Percentiles rank a stretch among this genome's conserved stretches.
Conservation (phyloP, 35 echinoderm and acorn worm species). For the Patiria miniata region DNA sequence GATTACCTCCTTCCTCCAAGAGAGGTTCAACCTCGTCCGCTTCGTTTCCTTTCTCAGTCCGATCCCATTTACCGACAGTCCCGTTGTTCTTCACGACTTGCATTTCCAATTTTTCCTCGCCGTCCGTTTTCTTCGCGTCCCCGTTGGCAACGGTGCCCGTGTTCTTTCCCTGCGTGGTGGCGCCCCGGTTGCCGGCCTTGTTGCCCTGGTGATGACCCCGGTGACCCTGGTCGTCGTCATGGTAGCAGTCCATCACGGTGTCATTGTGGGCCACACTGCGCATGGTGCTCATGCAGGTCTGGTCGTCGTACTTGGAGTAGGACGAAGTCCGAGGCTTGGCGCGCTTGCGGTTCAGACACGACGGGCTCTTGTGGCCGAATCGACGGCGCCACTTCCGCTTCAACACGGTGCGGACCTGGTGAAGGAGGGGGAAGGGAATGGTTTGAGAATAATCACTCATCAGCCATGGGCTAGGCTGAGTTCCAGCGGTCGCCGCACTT, state of each 20-base stretch:
- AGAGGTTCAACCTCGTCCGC: slow-evolving; percentile 5
- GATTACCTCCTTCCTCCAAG: background rate
- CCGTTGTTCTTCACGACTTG: background rate
- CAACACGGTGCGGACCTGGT: background rate
- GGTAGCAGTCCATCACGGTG: background rate
- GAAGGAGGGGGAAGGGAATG: background rate
- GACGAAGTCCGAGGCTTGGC: background rate
- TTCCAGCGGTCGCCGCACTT: background rate
- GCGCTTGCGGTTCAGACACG: background rate
- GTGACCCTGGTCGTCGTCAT: slow-evolving; percentile 11
- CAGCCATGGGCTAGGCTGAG: background rate
- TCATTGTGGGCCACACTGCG: slow-evolving; percentile 10
- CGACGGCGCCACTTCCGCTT: slow-evolving; percentile 4
- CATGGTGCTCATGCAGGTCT: background rate
- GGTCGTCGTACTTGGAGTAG: slow-evolving; percentile 19
- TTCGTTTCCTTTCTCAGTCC: background rate
- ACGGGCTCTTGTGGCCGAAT: background rate
- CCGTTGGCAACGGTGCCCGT: background rate
- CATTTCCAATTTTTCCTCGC: background rate
- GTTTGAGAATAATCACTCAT: slow-evolving; percentile 25
- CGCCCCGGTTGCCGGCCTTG: background rate
- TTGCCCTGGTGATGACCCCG: slow-evolving; percentile 5
- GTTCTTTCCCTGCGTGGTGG: background rate
- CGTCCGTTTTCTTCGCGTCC: background rate
- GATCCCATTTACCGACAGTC: slow-evolving; percentile 11